phyloP scores from a whole-genome alignment of 2,888 invertebrate species.

The Hirtodrosophila confusa region DNA sequence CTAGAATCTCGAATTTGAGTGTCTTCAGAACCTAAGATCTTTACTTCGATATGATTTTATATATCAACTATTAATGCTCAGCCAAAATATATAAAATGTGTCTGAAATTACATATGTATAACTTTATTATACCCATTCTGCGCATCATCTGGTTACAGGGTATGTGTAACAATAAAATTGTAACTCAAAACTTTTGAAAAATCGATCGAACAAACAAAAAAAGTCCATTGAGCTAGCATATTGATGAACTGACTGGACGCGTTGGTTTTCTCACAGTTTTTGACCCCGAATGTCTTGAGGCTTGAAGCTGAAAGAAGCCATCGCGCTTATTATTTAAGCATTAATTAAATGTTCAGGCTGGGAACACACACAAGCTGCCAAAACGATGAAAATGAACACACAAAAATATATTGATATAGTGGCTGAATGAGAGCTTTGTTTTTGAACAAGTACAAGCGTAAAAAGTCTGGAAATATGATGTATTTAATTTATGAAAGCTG shows the following conservation, averaged over 20 bases:
- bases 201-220: conserved; percentile 18
- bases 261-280: conserved; percentile 62
- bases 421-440: conserved; percentile 6
- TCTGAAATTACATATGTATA: too few species aligned
- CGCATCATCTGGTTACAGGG: conserved; percentile 3
- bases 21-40: too few species aligned
- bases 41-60: too few species aligned
- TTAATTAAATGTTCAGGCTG: conserved; percentile 58
- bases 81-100: too few species aligned
- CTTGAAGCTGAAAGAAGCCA: conserved; percentile 34
- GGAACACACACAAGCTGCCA: conserved; percentile 34
- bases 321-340: conserved; percentile 47
- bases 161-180: not conserved
- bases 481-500: conserved; percentile 53
- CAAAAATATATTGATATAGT: not conserved
- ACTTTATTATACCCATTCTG: too few species aligned
- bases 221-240: conserved; percentile 28
- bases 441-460: conserved; percentile 23
- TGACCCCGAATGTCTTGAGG: conserved; percentile 47
- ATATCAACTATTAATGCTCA: too few species aligned
- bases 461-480: conserved; percentile 29
- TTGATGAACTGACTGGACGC: conserved; percentile 22
- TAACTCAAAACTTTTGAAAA: conserved; percentile 9
- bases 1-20: too few species aligned
- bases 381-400: conserved; percentile 7